A percentile compares a stretch with the other conserved stretches of the same genome.
Conservation (phyloP, 2,888 invertebrate genomes). For the Apotomis turbidana region DNA sequence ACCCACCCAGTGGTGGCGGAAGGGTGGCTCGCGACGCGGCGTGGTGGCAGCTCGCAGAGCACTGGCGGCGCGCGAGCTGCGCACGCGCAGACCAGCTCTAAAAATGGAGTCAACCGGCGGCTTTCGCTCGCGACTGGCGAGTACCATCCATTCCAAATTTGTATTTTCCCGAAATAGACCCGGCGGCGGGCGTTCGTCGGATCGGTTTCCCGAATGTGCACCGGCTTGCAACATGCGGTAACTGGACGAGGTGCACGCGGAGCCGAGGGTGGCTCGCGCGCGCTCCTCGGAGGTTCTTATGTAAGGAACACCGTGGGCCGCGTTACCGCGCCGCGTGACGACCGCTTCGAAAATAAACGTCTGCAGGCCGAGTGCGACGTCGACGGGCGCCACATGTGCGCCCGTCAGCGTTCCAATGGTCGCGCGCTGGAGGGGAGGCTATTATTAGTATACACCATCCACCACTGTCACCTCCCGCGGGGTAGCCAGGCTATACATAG, state of each 20-base stretch:
- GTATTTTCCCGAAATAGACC: conserved; percentile 91
- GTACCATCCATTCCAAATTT: conserved; percentile 89
- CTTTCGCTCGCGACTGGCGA: conserved; percentile 81
- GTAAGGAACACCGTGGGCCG: conserved; percentile 76
- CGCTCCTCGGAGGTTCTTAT: conserved; percentile 64
- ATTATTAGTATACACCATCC: conserved; percentile 82
- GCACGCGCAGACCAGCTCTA: conserved; percentile 83
- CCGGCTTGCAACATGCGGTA: conserved; percentile 74
- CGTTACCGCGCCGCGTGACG: conserved; percentile 81
- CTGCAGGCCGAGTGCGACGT: conserved; percentile 66
- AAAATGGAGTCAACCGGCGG: conserved; percentile 82
- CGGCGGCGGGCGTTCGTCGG: conserved; percentile 82
- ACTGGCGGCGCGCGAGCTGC: conserved; percentile 78
- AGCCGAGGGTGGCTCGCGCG: conserved; percentile 55
- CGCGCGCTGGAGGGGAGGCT: conserved; percentile 81
- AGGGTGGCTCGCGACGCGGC: conserved; percentile 77
- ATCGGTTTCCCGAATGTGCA: conserved; percentile 82
- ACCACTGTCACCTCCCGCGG: conserved; percentile 84
- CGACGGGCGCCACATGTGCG: conserved; percentile 79
- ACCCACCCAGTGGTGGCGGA: conserved; percentile 55
- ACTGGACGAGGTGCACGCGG: conserved; percentile 61
- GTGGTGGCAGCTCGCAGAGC: conserved; percentile 75
- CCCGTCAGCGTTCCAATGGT: conserved; percentile 71
- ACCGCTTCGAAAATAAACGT: conserved; percentile 80
- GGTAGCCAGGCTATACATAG: conserved; percentile 82